phyloP scores from a whole-genome alignment of 2,113 vertebrate species.

The Dascyllus trimaculatus region DNA sequence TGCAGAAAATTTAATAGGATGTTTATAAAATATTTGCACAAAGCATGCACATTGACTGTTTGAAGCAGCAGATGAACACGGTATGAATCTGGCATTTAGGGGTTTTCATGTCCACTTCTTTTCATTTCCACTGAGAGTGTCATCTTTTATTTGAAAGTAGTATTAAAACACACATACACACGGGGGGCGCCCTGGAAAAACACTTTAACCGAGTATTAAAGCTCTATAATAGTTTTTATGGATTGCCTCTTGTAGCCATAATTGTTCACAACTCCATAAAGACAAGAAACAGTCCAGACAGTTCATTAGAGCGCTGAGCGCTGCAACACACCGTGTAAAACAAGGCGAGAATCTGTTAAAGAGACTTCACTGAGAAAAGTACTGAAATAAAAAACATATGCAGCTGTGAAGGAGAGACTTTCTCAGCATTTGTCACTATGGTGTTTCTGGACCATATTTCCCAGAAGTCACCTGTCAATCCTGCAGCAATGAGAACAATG shows the following conservation, averaged over 20 bases:
- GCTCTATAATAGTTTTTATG: conserved; percentile 58
- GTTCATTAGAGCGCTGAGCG: conserved; percentile 30
- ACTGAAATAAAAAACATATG: conserved; percentile 29
- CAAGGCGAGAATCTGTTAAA: conserved; percentile 32
- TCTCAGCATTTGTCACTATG: no score
- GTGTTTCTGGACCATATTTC: no score
- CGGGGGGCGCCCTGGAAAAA: conserved; percentile 41
- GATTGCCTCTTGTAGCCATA: conserved; percentile 59
- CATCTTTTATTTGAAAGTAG: not conserved
- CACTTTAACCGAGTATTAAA: conserved; percentile 49
- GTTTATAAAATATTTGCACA: not conserved
- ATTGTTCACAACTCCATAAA: conserved; percentile 63
- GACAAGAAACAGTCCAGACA: conserved; percentile 32
- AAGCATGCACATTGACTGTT: no score
- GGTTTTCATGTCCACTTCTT: no score
- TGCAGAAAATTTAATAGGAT: no score
- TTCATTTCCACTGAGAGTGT: not conserved
- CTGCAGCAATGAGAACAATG: no score
- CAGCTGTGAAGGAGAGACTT: not conserved
- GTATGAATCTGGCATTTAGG: not conserved
- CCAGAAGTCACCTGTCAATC: no score
- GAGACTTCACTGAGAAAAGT: conserved; percentile 4
- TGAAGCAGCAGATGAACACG: not conserved
- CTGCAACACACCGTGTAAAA: conserved; percentile 20
- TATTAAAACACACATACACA: no score